Evolutionary conservation across 2,113 vertebrate genomes (phyloP), one percentile per base, ranked within the genome.

Genomic region (Microcebus griseorufus): DNA sequence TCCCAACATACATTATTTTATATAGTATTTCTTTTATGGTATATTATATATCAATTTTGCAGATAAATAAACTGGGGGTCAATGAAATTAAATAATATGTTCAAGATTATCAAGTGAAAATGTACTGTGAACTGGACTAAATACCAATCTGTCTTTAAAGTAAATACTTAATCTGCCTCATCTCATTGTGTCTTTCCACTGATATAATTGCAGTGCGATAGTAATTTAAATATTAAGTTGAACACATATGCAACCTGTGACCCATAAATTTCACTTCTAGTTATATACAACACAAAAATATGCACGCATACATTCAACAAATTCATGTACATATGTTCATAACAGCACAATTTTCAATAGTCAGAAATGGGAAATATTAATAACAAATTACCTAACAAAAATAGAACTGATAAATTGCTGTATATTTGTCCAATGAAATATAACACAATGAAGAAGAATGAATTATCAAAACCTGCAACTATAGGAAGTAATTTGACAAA

Each of bases 1-100:
- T 93, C 93, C 81, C 75, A 84, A 60, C 14, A 76, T 79, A 53
- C 2, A 72, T 89, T 83, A 76, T 75, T 88, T 86, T 87, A 76
- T 75, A 81, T 76, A 76, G 14, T 55, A 88, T 12, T 75, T 45
- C 58, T 91, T 62, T 93, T 82, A 58, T 93, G 16, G 18, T 25
- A 80, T 23, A 82, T 16, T 79, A 8, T 14, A 45, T 17, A 34
- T 85, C 27, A 1, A 42, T 60, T 88, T 87, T 75, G 51, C 2
- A 42, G 29, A 92, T 70, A 45, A n/a, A 39, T 9, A 85, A 78
- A 53, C 32, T 18, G 55, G 58, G 25, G 10, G 14, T 67, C 27
- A 65, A 42, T 32, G 34, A 83, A 90, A 42, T 87, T 62, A 92
- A 83, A 23, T 84, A n/a, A 55, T 78, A 45, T 45, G 1, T 25